Conservation (phyloP, 1,140 invertebrate genomes). For the Euwallacea fornicatus region DNA sequence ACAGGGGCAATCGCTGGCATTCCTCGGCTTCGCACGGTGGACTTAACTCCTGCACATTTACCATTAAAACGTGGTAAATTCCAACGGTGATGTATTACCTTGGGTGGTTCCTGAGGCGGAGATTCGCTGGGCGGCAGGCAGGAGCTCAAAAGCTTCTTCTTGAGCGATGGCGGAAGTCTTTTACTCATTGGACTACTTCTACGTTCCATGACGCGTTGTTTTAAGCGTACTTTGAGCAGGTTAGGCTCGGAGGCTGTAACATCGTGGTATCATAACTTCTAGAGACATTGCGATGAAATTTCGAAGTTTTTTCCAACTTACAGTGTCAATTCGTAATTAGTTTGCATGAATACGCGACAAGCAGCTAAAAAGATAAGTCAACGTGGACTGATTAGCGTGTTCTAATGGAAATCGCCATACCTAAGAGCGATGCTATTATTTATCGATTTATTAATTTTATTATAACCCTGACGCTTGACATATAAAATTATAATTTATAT, state of each 20-base stretch:
- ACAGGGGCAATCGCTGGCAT: slow-evolving; percentile 64
- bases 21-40: slow-evolving; percentile 57
- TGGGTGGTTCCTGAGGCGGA: slow-evolving; percentile 55
- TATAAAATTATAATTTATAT: too few species aligned
- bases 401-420: not conserved
- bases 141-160: slow-evolving; percentile 56
- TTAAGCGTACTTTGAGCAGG: slow-evolving; percentile 93
- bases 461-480: too few species aligned
- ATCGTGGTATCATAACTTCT: too few species aligned
- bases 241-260: slow-evolving; percentile 93
- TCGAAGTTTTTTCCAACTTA: too few species aligned
- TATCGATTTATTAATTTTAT: too few species aligned
- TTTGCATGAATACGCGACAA: not conserved
- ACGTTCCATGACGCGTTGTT: slow-evolving; percentile 92
- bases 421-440: too few species aligned
- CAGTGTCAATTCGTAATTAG: too few species aligned
- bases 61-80: not conserved
- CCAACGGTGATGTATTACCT: slow-evolving; percentile 31
- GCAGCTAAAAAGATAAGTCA: slow-evolving; percentile 1
- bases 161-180: slow-evolving; percentile 73
- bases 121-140: slow-evolving; percentile 52
- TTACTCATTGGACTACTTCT: slow-evolving; percentile 84
- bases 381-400: not conserved
- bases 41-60: slow-evolving; percentile 42
- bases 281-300: too few species aligned